These are phyloP conservation scores for Anthophora plumipes DNA, from an alignment of 2,888 invertebrate species.

Conservation along the genomic window DNA sequence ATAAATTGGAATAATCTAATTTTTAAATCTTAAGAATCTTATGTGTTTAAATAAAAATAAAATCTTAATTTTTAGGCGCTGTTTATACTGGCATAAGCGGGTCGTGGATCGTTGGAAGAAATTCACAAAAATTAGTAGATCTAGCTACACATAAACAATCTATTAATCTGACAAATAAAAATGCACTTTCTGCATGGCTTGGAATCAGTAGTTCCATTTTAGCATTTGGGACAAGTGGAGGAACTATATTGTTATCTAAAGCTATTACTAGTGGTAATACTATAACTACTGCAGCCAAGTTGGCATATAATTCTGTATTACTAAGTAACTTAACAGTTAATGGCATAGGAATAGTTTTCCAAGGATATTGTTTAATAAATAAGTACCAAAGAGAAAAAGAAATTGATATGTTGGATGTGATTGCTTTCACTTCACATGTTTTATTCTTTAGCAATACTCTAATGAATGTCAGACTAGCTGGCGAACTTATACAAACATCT, in stretches of 20 bases:
- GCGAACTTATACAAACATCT: conserved; percentile 66
- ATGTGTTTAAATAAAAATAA: background rate
- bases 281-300: conserved; percentile 58
- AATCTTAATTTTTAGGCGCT: conserved; percentile 25
- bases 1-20: background rate
- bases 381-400: conserved; percentile 48
- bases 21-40: background rate
- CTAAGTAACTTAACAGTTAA: conserved; percentile 69
- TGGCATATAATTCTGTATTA: conserved; percentile 69
- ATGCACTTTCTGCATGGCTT: conserved; percentile 73
- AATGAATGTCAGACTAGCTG: conserved; percentile 70
- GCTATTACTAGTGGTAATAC: conserved; percentile 64
- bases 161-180: conserved; percentile 61
- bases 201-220: conserved; percentile 67
- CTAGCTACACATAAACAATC: conserved; percentile 74
- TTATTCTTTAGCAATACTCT: conserved; percentile 75
- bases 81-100: conserved; percentile 35
- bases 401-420: conserved; percentile 55
- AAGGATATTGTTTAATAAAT: conserved; percentile 65
- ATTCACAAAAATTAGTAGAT: conserved; percentile 69
- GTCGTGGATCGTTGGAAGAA: conserved; percentile 71
- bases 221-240: conserved; percentile 70
- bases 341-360: conserved; percentile 64
- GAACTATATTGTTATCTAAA: conserved; percentile 64
- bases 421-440: conserved; percentile 68